A percentile compares a stretch with the other conserved stretches of the same genome.
phyloP scores from a whole-genome alignment of 2,113 vertebrate species.

The Takifugu flavidus region DNA sequence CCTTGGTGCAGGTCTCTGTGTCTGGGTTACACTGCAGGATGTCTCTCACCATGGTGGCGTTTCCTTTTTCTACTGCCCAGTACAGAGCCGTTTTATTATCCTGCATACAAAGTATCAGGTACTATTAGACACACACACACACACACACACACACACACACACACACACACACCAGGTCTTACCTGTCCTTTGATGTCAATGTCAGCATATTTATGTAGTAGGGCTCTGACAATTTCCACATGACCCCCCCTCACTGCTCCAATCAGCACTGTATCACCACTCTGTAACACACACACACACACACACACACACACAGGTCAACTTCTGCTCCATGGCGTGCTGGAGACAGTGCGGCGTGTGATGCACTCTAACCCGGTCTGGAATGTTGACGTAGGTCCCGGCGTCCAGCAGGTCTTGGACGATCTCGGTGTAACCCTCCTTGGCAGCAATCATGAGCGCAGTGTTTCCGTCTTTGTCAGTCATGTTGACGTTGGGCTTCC shows the following conservation, averaged over 20 bases:
- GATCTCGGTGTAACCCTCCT: conserved; percentile 94
- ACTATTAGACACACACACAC: not conserved
- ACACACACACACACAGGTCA: not conserved
- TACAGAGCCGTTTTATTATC: conserved; percentile 96
- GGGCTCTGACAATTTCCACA: conserved; percentile 92
- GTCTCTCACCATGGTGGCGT: conserved; percentile 94
- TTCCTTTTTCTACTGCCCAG: conserved; percentile 98
- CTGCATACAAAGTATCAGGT: conserved; percentile 57
- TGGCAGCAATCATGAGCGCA: conserved; percentile 94
- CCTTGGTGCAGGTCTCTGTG: conserved; percentile 95
- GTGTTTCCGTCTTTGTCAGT: conserved; percentile 98
- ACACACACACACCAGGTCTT: conserved; percentile 1
- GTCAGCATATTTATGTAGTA: conserved; percentile 96
- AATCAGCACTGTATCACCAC: conserved; percentile 95
- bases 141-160: conserved; percentile 55
- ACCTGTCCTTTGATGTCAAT: conserved; percentile 97
- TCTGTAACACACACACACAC: conserved; percentile 67
- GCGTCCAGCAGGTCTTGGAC: conserved; percentile 96
- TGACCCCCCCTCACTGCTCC: conserved; percentile 95
- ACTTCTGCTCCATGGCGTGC: not conserved
- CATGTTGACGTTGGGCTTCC: conserved; percentile 95
- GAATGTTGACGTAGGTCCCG: conserved; percentile 96
- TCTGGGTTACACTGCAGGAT: conserved; percentile 97
- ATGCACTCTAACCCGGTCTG: conserved; percentile 81
- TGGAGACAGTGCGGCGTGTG: not conserved